Base-by-base conservation (phyloP, 2,888 invertebrate species). In the Meliscaeva auricollis region DNA sequence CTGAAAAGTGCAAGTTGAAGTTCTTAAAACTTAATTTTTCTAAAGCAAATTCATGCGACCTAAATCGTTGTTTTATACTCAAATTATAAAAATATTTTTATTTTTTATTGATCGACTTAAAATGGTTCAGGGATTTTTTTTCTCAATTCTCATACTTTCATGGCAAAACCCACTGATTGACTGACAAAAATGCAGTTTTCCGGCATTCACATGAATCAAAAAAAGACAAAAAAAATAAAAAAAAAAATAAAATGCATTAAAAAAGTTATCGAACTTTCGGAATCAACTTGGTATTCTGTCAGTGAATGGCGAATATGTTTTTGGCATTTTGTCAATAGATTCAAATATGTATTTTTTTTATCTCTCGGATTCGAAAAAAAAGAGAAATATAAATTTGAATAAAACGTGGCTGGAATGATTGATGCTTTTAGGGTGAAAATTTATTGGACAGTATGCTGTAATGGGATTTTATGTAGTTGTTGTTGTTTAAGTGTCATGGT, bases 311-410 rank as follows among this genome's bases (percentile, higher is more conserved):
- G 64, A 75, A 75, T 64, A 44, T 54, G 4, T 22, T 41, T 66
- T 76, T 81, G 81, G 81, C 75, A 81, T 76, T 70, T 80, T 75
- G 69, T 80, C 80, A 80, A 69, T 75, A 58, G 41, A 58, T 56
- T 46, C 17, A 30, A 64, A 58, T 66, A 20, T 20, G 2, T 9
- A 11, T 17, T 35, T 17, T 9, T 17, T 7, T 7, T 56, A 15
- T 30, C 32, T 46, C 48, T 22, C 9, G 1, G 9, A 17, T 30
- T 26, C 0, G 7, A 46, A 30, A 32, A 4, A 46, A 30, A 32
- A 56, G 17, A 66, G 38, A 72, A 56, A 77, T 6, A 41, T 26
- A 60, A 76, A 68, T 41, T 66, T 66, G 56, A 77, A 62, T 32
- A 15, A 52, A 64, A 78, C 76, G 76, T 81, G 81, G 44, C 20